phyloP scores from a whole-genome alignment of 2,888 invertebrate genomes.

The Lepidonotus clava region DNA sequence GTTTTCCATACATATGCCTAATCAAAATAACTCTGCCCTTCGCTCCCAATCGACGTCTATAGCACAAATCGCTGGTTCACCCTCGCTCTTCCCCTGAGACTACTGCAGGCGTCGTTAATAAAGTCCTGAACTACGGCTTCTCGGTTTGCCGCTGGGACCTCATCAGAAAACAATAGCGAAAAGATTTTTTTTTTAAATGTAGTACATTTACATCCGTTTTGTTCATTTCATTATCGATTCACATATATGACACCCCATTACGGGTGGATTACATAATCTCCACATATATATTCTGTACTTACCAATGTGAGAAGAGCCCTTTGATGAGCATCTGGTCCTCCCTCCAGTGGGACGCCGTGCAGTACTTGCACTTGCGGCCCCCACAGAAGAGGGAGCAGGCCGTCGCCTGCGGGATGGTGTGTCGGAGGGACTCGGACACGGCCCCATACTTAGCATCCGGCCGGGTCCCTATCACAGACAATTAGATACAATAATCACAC shows the following conservation, averaged over 20 bases:
- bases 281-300: constrained; percentile 70
- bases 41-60: too few species aligned
- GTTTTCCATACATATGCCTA: too few species aligned
- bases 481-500: not conserved
- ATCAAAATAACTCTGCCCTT: too few species aligned
- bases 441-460: constrained; percentile 72
- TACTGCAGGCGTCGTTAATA: too few species aligned
- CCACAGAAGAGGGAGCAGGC: constrained; percentile 93
- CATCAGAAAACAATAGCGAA: not conserved
- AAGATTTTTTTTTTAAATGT: not conserved
- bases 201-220: not conserved
- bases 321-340: constrained; percentile 86
- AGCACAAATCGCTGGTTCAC: too few species aligned
- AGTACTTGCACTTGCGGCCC: constrained; percentile 88
- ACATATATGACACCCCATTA: too few species aligned
- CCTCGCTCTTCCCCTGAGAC: too few species aligned
- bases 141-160: too few species aligned
- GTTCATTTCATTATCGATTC: too few species aligned
- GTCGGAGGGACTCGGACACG: constrained; percentile 78
- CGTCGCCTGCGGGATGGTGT: constrained; percentile 85
- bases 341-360: constrained; percentile 83
- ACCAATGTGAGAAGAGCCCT: constrained; percentile 93
- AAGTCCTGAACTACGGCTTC: too few species aligned
- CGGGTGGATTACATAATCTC: too few species aligned
- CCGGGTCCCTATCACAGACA: constrained; percentile 48